A percentile compares a stretch with the other conserved stretches of the same genome.
phyloP scores from a whole-genome alignment of 2,113 vertebrate species.

The Charadrius vociferus region DNA sequence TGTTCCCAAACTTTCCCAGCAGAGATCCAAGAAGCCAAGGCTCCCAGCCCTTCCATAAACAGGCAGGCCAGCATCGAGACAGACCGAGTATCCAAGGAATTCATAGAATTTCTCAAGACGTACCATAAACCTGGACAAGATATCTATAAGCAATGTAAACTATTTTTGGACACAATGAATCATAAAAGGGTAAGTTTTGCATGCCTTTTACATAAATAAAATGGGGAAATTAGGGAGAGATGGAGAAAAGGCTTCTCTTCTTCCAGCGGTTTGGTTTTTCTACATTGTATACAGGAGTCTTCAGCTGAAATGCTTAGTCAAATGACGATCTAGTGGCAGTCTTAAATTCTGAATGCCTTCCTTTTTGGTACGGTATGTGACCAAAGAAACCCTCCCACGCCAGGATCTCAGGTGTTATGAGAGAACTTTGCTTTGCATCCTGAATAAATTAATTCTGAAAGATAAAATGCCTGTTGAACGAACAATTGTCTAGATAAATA shows the following conservation, averaged over 20 bases:
- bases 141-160: constrained; percentile 91
- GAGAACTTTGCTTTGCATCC: not conserved
- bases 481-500: not conserved
- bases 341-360: not conserved
- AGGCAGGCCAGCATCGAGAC: constrained; percentile 91
- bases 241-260: not conserved
- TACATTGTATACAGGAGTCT: not conserved
- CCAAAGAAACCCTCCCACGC: not conserved
- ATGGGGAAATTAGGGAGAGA: not conserved
- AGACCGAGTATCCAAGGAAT: constrained; percentile 91
- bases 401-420: not conserved
- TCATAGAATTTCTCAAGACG: constrained; percentile 91
- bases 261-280: not conserved
- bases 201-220: not conserved
- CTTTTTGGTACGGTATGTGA: not conserved
- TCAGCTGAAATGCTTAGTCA: not conserved
- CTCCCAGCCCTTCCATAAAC: constrained; percentile 89
- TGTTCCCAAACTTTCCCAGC: constrained; percentile 56
- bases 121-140: constrained; percentile 91
- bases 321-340: not conserved
- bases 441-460: not conserved
- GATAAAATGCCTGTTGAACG: not conserved
- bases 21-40: constrained; percentile 90
- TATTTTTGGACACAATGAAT: constrained; percentile 87
- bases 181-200: constrained; percentile 86